phyloP scores from a whole-genome alignment of 2,888 invertebrate genomes.

The Anaspis maculata region DNA sequence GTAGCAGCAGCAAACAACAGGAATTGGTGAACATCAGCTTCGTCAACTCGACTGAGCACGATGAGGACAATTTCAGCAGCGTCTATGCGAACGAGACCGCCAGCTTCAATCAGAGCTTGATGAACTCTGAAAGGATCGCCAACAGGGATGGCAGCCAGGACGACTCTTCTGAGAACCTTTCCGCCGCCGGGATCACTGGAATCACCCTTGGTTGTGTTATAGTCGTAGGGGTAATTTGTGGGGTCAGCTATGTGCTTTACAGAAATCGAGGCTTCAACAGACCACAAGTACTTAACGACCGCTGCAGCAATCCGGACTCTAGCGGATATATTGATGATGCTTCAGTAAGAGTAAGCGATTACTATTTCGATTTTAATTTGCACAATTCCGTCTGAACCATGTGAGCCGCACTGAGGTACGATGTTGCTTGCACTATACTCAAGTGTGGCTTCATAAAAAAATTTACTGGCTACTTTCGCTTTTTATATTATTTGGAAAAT shows the following conservation, averaged over 20 bases:
- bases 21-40: conserved; percentile 25
- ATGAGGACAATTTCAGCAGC: conserved; percentile 29
- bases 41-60: conserved; percentile 24
- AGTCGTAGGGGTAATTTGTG: conserved; percentile 55
- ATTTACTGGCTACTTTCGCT: too few relatives aligned
- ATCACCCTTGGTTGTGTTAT: conserved; percentile 61
- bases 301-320: conserved; percentile 77
- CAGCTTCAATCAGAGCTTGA: conserved; percentile 25
- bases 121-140: conserved; percentile 22
- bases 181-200: conserved; percentile 51
- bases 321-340: conserved; percentile 83
- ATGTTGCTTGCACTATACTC: too few relatives aligned
- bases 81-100: conserved; percentile 26
- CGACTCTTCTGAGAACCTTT: conserved; percentile 25
- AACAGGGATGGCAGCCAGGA: conserved; percentile 13
- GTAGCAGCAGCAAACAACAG: too few relatives aligned
- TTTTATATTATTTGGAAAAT: too few relatives aligned
- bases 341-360: conserved; percentile 65
- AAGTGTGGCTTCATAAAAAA: too few relatives aligned
- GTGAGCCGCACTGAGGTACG: too few relatives aligned
- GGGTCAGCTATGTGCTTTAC: conserved; percentile 60
- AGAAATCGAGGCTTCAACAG: conserved; percentile 68
- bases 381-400: too few relatives aligned
- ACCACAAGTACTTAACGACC: conserved; percentile 74
- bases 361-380: conserved; percentile 23